Evolutionary conservation across 2,888 invertebrate genomes (phyloP).

Genomic region (Pseudococcus viburni): DNA sequence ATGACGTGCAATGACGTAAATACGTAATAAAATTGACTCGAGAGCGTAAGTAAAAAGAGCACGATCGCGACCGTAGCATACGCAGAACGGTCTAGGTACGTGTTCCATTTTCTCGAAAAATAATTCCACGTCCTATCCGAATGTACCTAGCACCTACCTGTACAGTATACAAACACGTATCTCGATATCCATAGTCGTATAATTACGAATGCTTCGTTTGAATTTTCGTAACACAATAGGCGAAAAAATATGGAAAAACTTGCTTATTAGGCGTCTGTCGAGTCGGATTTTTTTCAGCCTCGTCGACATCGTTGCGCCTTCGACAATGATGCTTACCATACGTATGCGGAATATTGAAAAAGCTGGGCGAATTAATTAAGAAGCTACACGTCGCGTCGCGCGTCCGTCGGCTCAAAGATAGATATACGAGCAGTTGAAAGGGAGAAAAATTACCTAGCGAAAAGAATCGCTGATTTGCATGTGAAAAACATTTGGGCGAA

Average conservation of each 20-base stretch:
- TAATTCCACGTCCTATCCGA: too few species aligned
- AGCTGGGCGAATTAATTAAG: not conserved
- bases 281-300: not conserved
- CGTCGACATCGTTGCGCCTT: not conserved
- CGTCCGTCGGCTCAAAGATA: not conserved
- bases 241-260: not conserved
- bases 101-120: too few species aligned
- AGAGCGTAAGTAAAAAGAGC: too few species aligned
- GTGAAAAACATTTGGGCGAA: constrained; percentile 46
- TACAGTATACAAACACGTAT: too few species aligned
- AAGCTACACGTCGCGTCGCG: too few species aligned
- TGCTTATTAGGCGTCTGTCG: not conserved
- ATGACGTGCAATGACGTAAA: not conserved
- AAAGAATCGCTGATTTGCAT: constrained; percentile 32
- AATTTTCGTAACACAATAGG: not conserved
- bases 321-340: not conserved
- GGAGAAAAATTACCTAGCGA: not conserved
- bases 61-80: too few species aligned
- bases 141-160: too few species aligned
- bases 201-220: not conserved
- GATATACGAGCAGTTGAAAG: not conserved
- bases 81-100: too few species aligned
- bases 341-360: not conserved
- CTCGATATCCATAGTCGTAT: too few species aligned
- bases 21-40: not conserved